Conservation (phyloP, 2,113 vertebrate genomes). For the Coreoperca whiteheadi region DNA sequence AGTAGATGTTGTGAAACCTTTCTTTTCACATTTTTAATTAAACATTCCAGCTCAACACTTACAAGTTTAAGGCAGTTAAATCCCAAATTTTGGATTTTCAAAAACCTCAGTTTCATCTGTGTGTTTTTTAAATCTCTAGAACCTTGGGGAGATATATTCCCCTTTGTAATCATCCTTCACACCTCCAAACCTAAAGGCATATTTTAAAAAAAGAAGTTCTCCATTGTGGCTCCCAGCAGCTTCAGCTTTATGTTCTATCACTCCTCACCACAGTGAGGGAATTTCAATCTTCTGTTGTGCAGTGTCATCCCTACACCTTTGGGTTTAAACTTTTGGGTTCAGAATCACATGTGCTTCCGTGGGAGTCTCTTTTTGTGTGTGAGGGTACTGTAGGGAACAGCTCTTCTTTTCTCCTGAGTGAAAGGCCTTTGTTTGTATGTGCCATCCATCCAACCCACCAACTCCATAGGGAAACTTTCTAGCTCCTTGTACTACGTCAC, state of each 20-base stretch:
- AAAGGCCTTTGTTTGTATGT: too few species aligned
- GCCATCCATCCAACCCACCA: too few species aligned
- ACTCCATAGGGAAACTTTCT: too few species aligned
- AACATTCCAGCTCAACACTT: not conserved
- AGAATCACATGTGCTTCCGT: conserved; percentile 35
- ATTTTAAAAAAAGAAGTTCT: not conserved
- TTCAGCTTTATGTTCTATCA: not conserved
- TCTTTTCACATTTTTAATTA: not conserved
- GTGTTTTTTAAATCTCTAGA: not conserved
- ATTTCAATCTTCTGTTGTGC: conserved; percentile 33
- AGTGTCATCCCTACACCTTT: conserved; percentile 24
- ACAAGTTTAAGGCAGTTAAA: not conserved
- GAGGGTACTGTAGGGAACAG: conserved; percentile 46
- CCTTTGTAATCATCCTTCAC: not conserved
- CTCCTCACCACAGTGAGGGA: conserved; percentile 13
- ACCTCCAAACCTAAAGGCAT: too few species aligned
- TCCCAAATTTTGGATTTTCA: not conserved
- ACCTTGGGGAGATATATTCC: not conserved
- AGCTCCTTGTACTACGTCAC: too few species aligned
- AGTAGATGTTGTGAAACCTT: not conserved
- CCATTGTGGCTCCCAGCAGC: not conserved
- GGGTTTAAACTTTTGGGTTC: conserved; percentile 34
- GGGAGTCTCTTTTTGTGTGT: conserved; percentile 36
- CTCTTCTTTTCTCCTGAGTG: too few species aligned
- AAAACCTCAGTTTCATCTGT: not conserved